Evolutionary conservation across 2,888 invertebrate genomes (phyloP), one percentile per base, ranked within the genome.

Genomic region (Apotomis capreana): DNA sequence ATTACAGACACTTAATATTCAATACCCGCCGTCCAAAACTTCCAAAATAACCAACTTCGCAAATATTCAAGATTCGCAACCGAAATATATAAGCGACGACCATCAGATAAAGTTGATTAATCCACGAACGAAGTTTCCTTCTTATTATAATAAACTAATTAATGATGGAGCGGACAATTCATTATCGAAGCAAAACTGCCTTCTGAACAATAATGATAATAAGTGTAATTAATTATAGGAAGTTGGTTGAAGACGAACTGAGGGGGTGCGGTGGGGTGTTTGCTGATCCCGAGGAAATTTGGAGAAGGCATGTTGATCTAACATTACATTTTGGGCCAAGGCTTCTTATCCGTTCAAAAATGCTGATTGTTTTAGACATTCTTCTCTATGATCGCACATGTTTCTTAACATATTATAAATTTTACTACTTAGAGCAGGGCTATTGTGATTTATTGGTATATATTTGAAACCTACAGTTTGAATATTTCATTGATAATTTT

Each of bases 121-220:
- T 92, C 91, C 90, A 82, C 86, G 80, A 83, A 87, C 86, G 85
- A 87, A 91, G 90, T 92, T 89, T 85, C 83, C 85, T 87, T 88
- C 91, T 92, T 92, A 93, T 93, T 92, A 93, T 92, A 92, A 92
- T 92, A 93, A 92, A 92, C 92, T 93, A 92, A 93, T 93, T 93
- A 92, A 93, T 93, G 92, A 92, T 91, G 87, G 87, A 84, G 84
- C 87, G 90, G 91, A 92, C 92, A 92, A 92, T 93, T 93, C 92
- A 92, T 93, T 93, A 93, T 92, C 91, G 92, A 87, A 88, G 92
- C 92, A 91, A 90, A 92, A 93, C 92, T 93, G 92, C 92, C 92
- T 91, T 92, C 89, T 87, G 89, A 93, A 93, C 93, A 92, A 92
- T 93, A 92, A 93, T 92, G 92, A 92, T 93, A 93, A 93, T 93